Percentiles rank a stretch among this genome's conserved stretches.
phyloP scores from a whole-genome alignment of 2,797 vertebrate species.

The Decapterus maruadsi region DNA sequence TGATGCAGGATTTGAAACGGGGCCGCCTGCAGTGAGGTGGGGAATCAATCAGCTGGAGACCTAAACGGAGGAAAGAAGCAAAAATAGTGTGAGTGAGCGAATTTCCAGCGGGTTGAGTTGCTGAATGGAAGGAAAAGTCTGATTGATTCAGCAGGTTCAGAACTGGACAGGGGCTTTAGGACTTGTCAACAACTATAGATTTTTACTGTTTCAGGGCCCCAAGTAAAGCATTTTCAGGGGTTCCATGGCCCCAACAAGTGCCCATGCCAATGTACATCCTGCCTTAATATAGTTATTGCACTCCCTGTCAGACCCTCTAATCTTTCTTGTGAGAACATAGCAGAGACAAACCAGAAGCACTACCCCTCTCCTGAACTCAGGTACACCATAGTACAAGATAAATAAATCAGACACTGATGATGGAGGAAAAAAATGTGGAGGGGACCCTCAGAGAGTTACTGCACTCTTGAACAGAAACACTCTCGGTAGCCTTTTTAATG shows the following conservation, averaged over 20 bases:
- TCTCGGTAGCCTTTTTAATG: slow-evolving; percentile 65
- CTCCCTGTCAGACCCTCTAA: not conserved
- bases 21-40: not conserved
- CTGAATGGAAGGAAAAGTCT: slow-evolving; percentile 14
- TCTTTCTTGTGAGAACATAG: not conserved
- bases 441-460: slow-evolving; percentile 48
- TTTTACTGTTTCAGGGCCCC: slow-evolving; percentile 6
- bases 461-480: slow-evolving; percentile 57
- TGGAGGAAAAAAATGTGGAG: slow-evolving; percentile 36
- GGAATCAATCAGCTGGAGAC: slow-evolving; percentile 26
- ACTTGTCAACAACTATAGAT: slow-evolving; percentile 37
- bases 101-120: slow-evolving; percentile 19
- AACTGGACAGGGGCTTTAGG: slow-evolving; percentile 1
- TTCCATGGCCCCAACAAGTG: no score
- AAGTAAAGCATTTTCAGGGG: slow-evolving; percentile 1
- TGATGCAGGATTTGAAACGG: no score
- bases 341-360: slow-evolving; percentile 12
- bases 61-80: slow-evolving; percentile 36
- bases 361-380: slow-evolving; percentile 27
- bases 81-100: slow-evolving; percentile 23
- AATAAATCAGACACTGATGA: slow-evolving; percentile 69
- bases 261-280: slow-evolving; percentile 3
- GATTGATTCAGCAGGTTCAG: slow-evolving; percentile 34
- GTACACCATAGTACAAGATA: slow-evolving; percentile 35
- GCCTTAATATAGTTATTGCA: slow-evolving; percentile 10